Percentiles rank a stretch among this genome's conserved stretches.
Evolutionary conservation across 2,888 invertebrate genomes (phyloP).

Genomic region (Choreutis nemorana): DNA sequence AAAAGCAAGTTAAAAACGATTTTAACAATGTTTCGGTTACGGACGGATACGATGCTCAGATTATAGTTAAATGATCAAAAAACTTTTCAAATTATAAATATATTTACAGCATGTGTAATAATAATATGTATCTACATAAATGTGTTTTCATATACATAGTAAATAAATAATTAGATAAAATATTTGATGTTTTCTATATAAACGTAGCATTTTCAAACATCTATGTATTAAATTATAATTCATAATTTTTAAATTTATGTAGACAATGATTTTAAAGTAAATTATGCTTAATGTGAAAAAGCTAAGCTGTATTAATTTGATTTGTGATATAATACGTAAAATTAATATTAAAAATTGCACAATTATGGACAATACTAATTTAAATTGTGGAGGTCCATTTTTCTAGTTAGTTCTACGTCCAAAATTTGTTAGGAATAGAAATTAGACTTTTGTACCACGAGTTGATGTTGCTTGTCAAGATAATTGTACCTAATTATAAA

Average conservation of each 20-base stretch:
- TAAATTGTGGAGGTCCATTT: slow-evolving; percentile 55
- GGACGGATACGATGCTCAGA: too few relatives aligned
- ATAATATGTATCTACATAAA: too few relatives aligned
- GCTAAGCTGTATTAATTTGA: slow-evolving; percentile 16
- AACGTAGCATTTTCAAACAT: slow-evolving; percentile 27
- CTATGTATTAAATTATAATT: slow-evolving; percentile 4
- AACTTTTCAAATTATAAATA: too few relatives aligned
- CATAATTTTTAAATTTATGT: slow-evolving; percentile 1
- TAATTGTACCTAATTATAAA: slow-evolving; percentile 7
- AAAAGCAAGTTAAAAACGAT: too few relatives aligned
- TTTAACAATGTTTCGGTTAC: too few relatives aligned
- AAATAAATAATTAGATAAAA: slow-evolving; percentile 18
- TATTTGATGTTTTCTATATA: slow-evolving; percentile 38
- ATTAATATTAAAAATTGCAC: slow-evolving; percentile 40
- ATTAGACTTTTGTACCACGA: slow-evolving; percentile 42
- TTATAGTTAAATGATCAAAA: too few relatives aligned
- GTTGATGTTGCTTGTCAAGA: slow-evolving; percentile 25
- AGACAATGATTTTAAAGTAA: slow-evolving; percentile 1
- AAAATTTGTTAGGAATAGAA: slow-evolving; percentile 25
- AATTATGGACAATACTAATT: slow-evolving; percentile 62
- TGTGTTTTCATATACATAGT: slow-evolving; percentile 47
- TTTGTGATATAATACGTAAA: slow-evolving; percentile 55
- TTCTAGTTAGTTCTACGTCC: slow-evolving; percentile 48
- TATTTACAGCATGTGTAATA: too few relatives aligned
- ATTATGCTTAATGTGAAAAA: slow-evolving; percentile 6